A percentile compares a stretch with the other conserved stretches of the same genome.
Conservation (phyloP, 2,797 vertebrate genomes). For the Neomorphus geoffroyi region DNA sequence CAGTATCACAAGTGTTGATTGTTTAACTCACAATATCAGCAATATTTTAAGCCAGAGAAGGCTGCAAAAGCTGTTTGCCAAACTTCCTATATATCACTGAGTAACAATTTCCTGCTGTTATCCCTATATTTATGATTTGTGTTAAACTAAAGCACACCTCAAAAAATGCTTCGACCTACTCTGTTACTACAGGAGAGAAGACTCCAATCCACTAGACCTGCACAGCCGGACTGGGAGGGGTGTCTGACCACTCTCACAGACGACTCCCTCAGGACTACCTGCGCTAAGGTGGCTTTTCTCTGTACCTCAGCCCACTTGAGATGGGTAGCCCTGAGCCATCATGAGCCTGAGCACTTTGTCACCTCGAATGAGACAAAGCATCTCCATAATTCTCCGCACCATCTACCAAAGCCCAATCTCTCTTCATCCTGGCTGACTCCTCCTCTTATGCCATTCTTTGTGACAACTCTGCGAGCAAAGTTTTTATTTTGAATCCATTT, state of each 20-base stretch:
- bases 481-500: slow-evolving; percentile 66
- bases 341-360: neutral
- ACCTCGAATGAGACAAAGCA: neutral
- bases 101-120: neutral
- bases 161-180: neutral
- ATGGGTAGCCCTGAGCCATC: neutral
- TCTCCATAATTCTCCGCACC: slow-evolving; percentile 19
- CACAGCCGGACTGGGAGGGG: neutral
- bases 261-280: neutral
- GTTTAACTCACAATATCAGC: neutral
- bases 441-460: slow-evolving; percentile 71
- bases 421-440: slow-evolving; percentile 75
- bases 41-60: neutral
- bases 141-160: neutral
- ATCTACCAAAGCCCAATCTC: neutral
- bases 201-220: neutral
- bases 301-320: neutral
- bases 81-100: neutral
- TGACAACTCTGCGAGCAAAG: slow-evolving; percentile 72
- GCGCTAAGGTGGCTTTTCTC: neutral
- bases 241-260: neutral
- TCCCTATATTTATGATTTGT: neutral
- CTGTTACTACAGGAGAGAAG: neutral
- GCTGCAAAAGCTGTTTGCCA: neutral
- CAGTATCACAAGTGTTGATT: neutral